A percentile compares a stretch with the other conserved stretches of the same genome.
phyloP scores from a whole-genome alignment of 2,888 invertebrate species.

The Willowsia nigromaculata region DNA sequence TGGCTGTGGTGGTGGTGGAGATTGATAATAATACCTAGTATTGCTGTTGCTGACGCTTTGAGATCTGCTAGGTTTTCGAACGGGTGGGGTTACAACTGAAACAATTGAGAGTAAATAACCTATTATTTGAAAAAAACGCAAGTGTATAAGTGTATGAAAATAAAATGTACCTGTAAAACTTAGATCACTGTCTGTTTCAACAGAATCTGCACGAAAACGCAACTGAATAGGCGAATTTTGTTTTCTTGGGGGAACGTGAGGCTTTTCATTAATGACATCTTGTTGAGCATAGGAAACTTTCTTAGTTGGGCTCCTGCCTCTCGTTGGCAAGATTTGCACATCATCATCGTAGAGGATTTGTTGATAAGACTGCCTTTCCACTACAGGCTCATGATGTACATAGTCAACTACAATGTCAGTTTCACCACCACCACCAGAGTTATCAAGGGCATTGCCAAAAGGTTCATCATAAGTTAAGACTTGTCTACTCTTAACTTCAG shows the following conservation, averaged over 20 bases:
- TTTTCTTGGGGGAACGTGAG: background rate
- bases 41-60: background rate
- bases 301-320: background rate
- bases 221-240: background rate
- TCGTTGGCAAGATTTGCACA: background rate
- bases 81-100: background rate
- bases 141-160: too few species aligned
- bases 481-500: background rate
- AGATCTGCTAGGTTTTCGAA: background rate
- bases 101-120: too few species aligned
- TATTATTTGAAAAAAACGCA: too few species aligned
- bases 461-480: background rate
- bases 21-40: background rate
- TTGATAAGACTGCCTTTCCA: background rate
- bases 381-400: background rate
- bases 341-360: background rate
- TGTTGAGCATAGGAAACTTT: conserved; percentile 38
- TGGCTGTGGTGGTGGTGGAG: background rate
- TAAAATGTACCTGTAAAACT: conserved; percentile 11
- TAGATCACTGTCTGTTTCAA: conserved; percentile 43
- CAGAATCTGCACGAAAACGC: conserved; percentile 14
- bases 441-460: background rate
- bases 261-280: background rate
- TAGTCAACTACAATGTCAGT: background rate
- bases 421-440: background rate